Evolutionary conservation across 2,113 vertebrate species (phyloP), one percentile per base, ranked within the genome.

Genomic region (Anguilla rostrata): DNA sequence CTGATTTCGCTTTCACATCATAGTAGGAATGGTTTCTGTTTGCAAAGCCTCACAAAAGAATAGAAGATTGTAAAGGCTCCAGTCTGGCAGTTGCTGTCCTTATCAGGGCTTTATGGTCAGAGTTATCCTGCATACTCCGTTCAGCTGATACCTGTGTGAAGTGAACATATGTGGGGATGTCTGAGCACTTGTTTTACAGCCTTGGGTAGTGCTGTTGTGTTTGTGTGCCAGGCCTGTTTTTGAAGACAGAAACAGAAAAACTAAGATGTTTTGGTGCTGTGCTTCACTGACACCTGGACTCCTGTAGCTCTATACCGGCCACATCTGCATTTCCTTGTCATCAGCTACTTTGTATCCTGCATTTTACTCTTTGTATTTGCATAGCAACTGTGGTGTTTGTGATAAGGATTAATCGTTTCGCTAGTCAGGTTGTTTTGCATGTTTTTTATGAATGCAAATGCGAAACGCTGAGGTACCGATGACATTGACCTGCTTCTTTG

Each of bases 331-430:
- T 66, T 56, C 26, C 53, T 43, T 46, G 39, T 82, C 71, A 78
- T 78, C 78, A 26, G 41, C 49, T 81, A 0, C 85, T 39, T 4
- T 39, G 9, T 39, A 63, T 26, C 26, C 22, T 14, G 39, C 43
- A 39, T 2, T 84, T 83, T 88, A 79, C 22, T 78, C 39, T 18
- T 85, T 39, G 29, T 83, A 82, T 94, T 94, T 93, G 88, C 90
- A 90, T 92, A 88, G 63, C 80, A 89, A 81, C 79, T 82, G 84
- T 39, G 14, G 7, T 1, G 78, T 87, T 85, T 88, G 34, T 34
- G 89, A 93, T 91, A 88, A 87, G 34, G 85, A 1, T 39, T 83
- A 86, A 49, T 78, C 12, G 57, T 7, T 84, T 82, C 60, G 86
- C 26, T 75, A 66, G 34, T 34, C 71, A 75, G 71, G 34, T 75